Base-by-base conservation (phyloP, 2,797 vertebrate species). In the Neopelma chrysocephalum region DNA sequence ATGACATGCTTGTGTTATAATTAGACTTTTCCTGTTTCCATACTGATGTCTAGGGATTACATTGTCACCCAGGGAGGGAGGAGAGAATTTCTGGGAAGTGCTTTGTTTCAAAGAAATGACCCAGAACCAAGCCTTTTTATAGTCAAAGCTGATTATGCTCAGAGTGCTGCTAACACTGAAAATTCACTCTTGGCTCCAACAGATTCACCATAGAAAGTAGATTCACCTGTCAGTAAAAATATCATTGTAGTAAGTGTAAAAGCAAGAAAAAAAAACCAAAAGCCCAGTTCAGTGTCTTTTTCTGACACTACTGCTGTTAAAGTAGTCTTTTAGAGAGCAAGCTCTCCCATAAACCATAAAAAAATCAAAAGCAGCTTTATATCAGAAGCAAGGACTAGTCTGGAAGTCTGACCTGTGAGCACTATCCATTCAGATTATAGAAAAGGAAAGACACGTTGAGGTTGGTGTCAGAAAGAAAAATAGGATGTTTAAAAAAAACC, bases 41-140 rank as follows among this genome's bases (percentile, higher is more conserved):
- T 23, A 0, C 11, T 9, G 23, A 2, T 22, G 1, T 4, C 5
- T 3, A 54, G 36, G 54, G 51, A 38, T 71, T 26, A 21, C 18
- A 4, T 47, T 1, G 0, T 36, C 27, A 10, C n/a, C n/a, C 6
- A 0, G 23, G 38, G 10, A 58, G 34, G 38, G 53, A 47, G 83
- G 70, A 76, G 70, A 23, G 29, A 57, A 17, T 61, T 86, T 90
- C 68, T 82, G 77, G 54, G 66, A 84, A 90, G 27, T 22, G 54
- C 20, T 32, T 72, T 69, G 23, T 86, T 93, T 62, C 43, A 42
- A 13, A 72, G 12, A 27, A 50, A 48, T 21, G 20, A 7, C 6
- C 5, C 26, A 3, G 61, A 77, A 7, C 4, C 20, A 26, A 21
- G 29, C 8, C 9, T 3, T 38, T 80, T 51, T 12, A 19, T 19